These are phyloP conservation scores for Microctonus aethiopoides DNA, from an alignment of 2,888 invertebrate species.

Conservation along the genomic window DNA sequence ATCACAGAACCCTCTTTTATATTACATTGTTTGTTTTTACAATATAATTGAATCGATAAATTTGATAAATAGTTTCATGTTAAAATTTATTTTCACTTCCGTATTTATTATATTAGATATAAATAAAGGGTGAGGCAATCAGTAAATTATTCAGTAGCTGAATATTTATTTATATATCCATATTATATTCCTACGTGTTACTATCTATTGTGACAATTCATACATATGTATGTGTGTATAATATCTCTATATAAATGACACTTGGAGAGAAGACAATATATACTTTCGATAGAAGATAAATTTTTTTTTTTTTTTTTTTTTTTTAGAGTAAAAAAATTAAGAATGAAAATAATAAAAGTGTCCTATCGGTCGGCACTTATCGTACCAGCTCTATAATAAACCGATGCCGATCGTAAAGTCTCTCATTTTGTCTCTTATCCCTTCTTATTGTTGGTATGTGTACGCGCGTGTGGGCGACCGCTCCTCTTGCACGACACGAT, in stretches of 20 bases:
- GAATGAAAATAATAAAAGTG: constrained; percentile 33
- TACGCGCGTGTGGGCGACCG: constrained; percentile 36
- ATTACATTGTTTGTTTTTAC: not conserved
- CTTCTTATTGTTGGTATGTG: constrained; percentile 2
- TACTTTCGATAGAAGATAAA: too few relatives aligned
- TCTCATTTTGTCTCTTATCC: constrained; percentile 39
- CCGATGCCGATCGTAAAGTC: constrained; percentile 42
- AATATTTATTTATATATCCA: not conserved
- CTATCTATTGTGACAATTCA: not conserved
- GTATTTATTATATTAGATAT: constrained; percentile 11
- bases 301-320: too few relatives aligned
- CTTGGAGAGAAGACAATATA: constrained; percentile 15
- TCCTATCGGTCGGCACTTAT: constrained; percentile 37
- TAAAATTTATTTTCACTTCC: not conserved
- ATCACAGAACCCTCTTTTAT: too few relatives aligned
- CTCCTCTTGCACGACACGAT: constrained; percentile 34
- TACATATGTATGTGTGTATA: not conserved
- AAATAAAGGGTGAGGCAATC: constrained; percentile 14
- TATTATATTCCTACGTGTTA: not conserved
- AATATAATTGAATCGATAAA: not conserved
- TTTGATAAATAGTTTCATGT: not conserved
- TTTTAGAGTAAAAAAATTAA: constrained; percentile 7
- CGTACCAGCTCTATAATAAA: constrained; percentile 39
- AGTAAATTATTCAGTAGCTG: constrained; percentile 20
- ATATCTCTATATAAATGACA: not conserved